Evolutionary conservation across 2,113 vertebrate genomes (phyloP).

Genomic region (Equus przewalskii): DNA sequence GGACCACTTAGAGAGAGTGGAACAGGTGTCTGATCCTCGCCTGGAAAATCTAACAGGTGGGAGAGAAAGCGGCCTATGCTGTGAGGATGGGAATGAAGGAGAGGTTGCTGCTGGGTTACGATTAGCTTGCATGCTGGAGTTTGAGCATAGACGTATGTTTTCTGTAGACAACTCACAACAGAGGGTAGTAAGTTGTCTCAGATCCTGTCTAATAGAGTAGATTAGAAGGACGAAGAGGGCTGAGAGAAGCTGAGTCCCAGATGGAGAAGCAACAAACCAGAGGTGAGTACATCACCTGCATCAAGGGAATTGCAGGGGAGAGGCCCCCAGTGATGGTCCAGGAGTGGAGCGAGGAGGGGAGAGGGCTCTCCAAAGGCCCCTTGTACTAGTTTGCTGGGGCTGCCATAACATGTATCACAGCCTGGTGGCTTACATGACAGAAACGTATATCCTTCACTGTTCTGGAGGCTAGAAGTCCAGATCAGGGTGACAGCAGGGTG

Average conservation of each 20-base stretch:
- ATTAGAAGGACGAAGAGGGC: background rate
- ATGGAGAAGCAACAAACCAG: background rate
- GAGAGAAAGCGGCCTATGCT: background rate
- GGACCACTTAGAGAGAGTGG: background rate
- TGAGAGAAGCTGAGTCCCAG: background rate
- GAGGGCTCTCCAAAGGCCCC: background rate
- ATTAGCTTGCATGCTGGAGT: background rate
- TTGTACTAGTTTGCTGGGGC: too few relatives aligned
- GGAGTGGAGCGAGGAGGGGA: background rate
- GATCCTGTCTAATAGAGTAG: background rate
- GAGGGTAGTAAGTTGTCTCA: background rate
- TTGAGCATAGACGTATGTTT: background rate
- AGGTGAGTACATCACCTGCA: background rate
- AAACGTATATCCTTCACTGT: background rate
- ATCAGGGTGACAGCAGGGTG: background rate
- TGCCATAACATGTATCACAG: background rate
- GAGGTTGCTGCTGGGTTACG: background rate
- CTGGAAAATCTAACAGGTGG: background rate
- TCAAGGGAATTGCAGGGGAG: background rate
- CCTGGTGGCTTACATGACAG: too few relatives aligned
- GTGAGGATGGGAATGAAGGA: background rate
- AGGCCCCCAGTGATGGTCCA: background rate
- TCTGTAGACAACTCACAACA: background rate
- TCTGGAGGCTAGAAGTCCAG: background rate
- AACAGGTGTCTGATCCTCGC: background rate